Base-by-base conservation (phyloP, 2,797 vertebrate species). In the Esox lucius region DNA sequence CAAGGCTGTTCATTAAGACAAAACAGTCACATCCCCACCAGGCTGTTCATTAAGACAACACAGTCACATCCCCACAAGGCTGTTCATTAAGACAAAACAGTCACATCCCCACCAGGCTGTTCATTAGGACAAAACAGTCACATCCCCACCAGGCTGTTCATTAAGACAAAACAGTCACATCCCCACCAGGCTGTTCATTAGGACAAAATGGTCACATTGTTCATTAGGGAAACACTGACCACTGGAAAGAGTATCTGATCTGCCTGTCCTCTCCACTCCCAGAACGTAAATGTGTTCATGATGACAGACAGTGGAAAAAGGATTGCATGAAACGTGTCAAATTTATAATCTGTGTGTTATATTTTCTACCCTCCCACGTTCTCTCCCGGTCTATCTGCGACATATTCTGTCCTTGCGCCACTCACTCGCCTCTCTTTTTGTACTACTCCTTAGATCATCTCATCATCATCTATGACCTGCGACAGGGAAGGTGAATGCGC, bases 281-380 rank as follows among this genome's bases (percentile, higher is more conserved):
- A 86, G 84, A 87, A n/a, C n/a, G n/a, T n/a, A n/a, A n/a, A n/a
- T n/a, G n/a, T 94, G 93, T 94, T 94, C 93, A 95, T 94, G 82
- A 93, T 90, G 93, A 90, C 91, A 94, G 94, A 95, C 93, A 87
- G 87, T 67, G 83, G 72, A 65, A 79, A 88, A 76, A 90, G 89
- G 91, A 88, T 90, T 90, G 87, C 84, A 86, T 90, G 83, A 89
- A 93, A 94, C 87, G 94, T 94, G 94, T 93, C 92, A 94, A 93
- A 94, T 94, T 92, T 94, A 88, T 89, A 91, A 89, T 90, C 17
- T 53, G 49, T 88, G 84, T n/a, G n/a, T n/a, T n/a, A n/a, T n/a
- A n/a, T n/a, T 85, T 79, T 92, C 92, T 81, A 79, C 85, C 42
- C 6, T 48, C 85, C 81, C 76, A 64, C 56, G 84, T 79, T 87